A percentile compares a stretch with the other conserved stretches of the same genome.
These are phyloP conservation scores for Masticophis lateralis DNA, from an alignment of 2,797 vertebrate species.

Conservation along the genomic window DNA sequence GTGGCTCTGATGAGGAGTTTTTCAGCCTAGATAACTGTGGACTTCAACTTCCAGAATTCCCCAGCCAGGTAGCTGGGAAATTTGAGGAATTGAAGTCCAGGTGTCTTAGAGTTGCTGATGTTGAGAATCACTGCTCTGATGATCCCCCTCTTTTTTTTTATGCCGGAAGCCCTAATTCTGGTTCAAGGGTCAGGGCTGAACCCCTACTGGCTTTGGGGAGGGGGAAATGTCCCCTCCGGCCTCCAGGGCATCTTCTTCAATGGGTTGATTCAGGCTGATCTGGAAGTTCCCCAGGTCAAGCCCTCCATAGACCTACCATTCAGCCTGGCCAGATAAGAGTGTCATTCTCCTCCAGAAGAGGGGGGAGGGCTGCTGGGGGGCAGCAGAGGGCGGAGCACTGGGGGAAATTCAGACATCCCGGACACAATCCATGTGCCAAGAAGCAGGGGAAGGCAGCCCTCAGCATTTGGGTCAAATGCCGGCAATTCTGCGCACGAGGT, in stretches of 20 bases:
- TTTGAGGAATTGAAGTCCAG: neutral
- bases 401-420: fast-evolving
- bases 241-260: neutral
- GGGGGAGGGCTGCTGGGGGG: neutral
- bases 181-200: neutral
- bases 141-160: neutral
- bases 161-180: neutral
- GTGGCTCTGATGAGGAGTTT: neutral
- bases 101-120: neutral
- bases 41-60: neutral
- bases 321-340: neutral
- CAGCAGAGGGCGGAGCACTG: no score
- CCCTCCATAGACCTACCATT: neutral
- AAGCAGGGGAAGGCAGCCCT: neutral
- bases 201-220: neutral
- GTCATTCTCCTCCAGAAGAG: neutral
- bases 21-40: neutral
- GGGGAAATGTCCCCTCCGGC: neutral
- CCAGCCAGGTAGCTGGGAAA: neutral
- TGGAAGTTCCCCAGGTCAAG: neutral
- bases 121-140: neutral
- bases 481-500: neutral
- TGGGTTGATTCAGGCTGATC: neutral
- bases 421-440: neutral
- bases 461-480: neutral